Conservation (phyloP, 2,113 vertebrate species). For the Thinocorus orbignyianus region DNA sequence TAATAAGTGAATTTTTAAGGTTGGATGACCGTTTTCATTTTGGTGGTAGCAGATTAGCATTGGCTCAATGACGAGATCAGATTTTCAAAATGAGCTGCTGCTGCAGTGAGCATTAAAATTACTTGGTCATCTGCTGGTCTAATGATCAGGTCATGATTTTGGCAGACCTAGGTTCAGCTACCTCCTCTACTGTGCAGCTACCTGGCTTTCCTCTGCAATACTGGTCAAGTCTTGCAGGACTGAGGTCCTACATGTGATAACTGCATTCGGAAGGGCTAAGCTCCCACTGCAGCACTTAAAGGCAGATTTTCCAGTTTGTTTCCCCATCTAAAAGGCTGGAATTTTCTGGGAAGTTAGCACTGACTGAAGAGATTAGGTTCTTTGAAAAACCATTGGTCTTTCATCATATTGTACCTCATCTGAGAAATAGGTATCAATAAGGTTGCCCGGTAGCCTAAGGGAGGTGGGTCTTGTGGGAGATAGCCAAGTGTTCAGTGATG, state of each 20-base stretch:
- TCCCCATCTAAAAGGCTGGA: not conserved
- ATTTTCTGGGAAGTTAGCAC: not conserved
- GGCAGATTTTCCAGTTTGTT: not conserved
- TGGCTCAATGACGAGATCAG: not conserved
- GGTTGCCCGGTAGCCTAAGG: not conserved
- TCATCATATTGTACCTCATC: not conserved
- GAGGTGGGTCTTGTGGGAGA: not conserved
- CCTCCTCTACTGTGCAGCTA: not conserved
- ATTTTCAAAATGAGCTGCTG: not conserved
- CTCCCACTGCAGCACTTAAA: not conserved
- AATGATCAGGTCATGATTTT: not conserved
- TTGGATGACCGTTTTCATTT: not conserved
- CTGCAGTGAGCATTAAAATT: not conserved
- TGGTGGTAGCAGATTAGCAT: not conserved
- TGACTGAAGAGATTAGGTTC: not conserved
- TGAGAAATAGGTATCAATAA: not conserved
- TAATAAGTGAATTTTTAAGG: not conserved
- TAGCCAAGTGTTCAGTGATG: not conserved
- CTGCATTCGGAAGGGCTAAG: not conserved
- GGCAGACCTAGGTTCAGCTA: not conserved
- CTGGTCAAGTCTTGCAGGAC: not conserved
- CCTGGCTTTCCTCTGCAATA: not conserved
- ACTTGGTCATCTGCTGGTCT: not conserved
- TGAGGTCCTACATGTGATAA: not conserved
- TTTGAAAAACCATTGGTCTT: not conserved